Conservation (phyloP, 2,797 vertebrate species). For the Hafferia zeledoni region DNA sequence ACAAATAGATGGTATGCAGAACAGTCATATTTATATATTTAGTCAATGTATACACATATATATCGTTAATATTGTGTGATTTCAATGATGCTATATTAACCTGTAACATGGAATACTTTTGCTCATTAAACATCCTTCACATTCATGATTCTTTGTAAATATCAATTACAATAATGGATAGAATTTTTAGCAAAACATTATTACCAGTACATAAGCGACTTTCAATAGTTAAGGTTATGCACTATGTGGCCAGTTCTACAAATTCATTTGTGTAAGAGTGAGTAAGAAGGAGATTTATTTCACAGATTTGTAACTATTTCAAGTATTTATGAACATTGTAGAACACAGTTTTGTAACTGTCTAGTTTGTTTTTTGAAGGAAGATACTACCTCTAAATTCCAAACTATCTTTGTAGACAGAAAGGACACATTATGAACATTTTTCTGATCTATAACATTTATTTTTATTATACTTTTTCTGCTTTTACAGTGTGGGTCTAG, state of each 20-base stretch:
- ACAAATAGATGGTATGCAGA: background rate
- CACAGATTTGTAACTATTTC: background rate
- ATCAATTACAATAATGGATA: background rate
- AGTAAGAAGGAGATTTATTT: background rate
- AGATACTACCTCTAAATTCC: background rate
- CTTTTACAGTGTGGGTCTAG: fast-evolving
- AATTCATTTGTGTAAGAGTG: background rate
- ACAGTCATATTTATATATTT: background rate
- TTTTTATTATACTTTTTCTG: background rate
- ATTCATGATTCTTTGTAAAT: background rate
- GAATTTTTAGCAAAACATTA: background rate
- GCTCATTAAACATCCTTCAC: background rate
- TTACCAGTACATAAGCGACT: background rate
- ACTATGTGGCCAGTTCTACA: background rate
- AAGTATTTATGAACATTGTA: background rate
- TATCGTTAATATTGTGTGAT: background rate
- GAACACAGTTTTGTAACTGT: fast-evolving
- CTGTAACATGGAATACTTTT: background rate
- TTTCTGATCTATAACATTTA: background rate
- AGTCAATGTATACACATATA: background rate
- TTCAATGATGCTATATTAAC: background rate
- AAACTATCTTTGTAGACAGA: background rate
- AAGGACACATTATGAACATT: fast-evolving
- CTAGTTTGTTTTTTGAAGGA: background rate
- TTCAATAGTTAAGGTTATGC: background rate